Evolutionary conservation across 64 coral and sea anemone genomes (phyloP).

Genomic region (Stylophora pistillata): DNA sequence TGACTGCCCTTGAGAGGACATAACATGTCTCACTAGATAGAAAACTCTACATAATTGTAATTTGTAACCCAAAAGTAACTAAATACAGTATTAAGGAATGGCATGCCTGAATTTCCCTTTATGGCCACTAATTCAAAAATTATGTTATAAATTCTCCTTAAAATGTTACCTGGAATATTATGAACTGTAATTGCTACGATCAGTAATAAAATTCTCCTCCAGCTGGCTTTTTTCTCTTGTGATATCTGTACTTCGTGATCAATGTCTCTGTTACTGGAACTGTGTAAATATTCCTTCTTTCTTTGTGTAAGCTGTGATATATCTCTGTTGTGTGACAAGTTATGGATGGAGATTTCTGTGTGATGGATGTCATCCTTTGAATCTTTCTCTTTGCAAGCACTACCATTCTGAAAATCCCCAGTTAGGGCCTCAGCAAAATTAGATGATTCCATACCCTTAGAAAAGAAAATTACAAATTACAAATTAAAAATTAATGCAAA

Average conservation of each 20-base stretch:
- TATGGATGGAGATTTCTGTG: conserved; percentile 18
- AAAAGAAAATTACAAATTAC: background rate
- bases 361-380: background rate
- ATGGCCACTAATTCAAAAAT: no score
- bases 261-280: background rate
- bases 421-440: conserved; percentile 28
- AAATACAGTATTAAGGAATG: no score
- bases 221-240: conserved; percentile 59
- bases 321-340: conserved; percentile 5
- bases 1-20: no score
- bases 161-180: conserved; percentile 91
- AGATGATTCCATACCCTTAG: conserved; percentile 42
- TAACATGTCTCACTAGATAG: no score
- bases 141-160: background rate
- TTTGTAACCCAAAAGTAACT: no score
- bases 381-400: conserved; percentile 19
- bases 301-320: conserved; percentile 37
- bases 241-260: conserved; percentile 26
- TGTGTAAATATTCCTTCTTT: conserved; percentile 37
- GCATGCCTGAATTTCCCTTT: no score
- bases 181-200: conserved; percentile 99
- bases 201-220: conserved; percentile 90
- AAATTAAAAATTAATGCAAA: no score
- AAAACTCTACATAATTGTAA: no score
- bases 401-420: conserved; percentile 23